phyloP scores from a whole-genome alignment of 1,140 invertebrate species.

The Zaprionus ghesquierei region DNA sequence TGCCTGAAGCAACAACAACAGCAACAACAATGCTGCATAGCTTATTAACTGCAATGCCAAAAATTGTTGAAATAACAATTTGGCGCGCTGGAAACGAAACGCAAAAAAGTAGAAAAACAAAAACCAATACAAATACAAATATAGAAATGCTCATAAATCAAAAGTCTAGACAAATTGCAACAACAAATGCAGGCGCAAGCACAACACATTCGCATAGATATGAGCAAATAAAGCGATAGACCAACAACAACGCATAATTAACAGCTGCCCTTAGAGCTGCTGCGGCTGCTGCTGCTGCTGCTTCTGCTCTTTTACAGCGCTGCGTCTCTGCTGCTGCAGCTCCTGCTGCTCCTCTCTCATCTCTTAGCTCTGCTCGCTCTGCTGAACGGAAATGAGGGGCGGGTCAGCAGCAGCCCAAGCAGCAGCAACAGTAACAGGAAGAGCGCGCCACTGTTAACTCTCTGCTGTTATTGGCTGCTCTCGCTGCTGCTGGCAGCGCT shows the following conservation, averaged over 20 bases:
- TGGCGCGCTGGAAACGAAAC: background rate
- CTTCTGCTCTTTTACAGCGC: background rate
- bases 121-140: too few species aligned
- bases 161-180: conserved; percentile 58
- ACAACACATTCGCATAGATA: conserved; percentile 11
- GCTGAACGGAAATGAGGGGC: conserved; percentile 39
- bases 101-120: background rate
- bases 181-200: conserved; percentile 36
- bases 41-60: conserved; percentile 18
- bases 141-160: conserved; percentile 54
- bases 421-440: conserved; percentile 11
- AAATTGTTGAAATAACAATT: conserved; percentile 23
- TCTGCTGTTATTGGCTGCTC: conserved; percentile 7
- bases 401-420: conserved; percentile 15
- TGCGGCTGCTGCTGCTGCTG: background rate
- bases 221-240: background rate
- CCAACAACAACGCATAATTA: conserved; percentile 29
- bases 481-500: background rate
- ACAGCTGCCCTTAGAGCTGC: conserved; percentile 24
- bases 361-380: background rate
- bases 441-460: conserved; percentile 4
- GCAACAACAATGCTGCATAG: conserved; percentile 17
- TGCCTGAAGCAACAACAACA: conserved; percentile 20
- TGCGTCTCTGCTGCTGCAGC: background rate
- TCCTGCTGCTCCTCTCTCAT: background rate